Evolutionary conservation across 2,113 vertebrate genomes (phyloP).

Genomic region (Chaenogobius annularis): DNA sequence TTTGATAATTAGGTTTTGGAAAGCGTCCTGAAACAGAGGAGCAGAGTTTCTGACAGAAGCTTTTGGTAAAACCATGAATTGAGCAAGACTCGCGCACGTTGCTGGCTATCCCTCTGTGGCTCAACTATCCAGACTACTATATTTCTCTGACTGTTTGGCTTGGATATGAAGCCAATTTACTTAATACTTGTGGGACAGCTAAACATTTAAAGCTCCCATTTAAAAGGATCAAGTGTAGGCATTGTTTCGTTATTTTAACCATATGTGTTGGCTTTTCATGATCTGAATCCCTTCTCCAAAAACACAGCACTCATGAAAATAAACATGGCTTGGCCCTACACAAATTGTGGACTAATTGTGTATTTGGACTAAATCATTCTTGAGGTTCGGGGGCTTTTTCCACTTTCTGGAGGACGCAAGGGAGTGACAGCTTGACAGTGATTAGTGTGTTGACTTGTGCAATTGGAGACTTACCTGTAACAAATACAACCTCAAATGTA

Average conservation of each 20-base stretch:
- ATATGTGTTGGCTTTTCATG: conserved; percentile 77
- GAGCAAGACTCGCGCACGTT: conserved; percentile 66
- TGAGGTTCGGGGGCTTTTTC: conserved; percentile 69
- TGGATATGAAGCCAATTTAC: conserved; percentile 68
- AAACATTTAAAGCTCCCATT: conserved; percentile 75
- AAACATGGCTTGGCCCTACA: conserved; percentile 76
- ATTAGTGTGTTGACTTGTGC: conserved; percentile 74
- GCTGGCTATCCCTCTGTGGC: conserved; percentile 47
- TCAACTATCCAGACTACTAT: conserved; percentile 68
- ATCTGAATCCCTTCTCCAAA: conserved; percentile 71
- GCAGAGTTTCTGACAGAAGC: conserved; percentile 62
- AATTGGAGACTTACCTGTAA: conserved; percentile 74
- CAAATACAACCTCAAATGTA: conserved; percentile 60
- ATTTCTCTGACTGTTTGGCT: conserved; percentile 74
- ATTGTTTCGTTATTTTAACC: conserved; percentile 82
- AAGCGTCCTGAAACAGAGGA: conserved; percentile 43
- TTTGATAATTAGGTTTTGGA: conserved; percentile 62
- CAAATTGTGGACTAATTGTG: conserved; percentile 78
- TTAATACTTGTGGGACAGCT: conserved; percentile 77
- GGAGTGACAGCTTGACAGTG: conserved; percentile 74
- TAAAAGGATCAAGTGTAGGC: conserved; percentile 76
- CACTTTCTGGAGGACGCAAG: conserved; percentile 50
- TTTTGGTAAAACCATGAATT: conserved; percentile 56
- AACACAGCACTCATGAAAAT: conserved; percentile 72
- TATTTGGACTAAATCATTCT: conserved; percentile 75